Base-by-base conservation (phyloP, 2,797 vertebrate species). In the Lutjanus argentimaculatus region DNA sequence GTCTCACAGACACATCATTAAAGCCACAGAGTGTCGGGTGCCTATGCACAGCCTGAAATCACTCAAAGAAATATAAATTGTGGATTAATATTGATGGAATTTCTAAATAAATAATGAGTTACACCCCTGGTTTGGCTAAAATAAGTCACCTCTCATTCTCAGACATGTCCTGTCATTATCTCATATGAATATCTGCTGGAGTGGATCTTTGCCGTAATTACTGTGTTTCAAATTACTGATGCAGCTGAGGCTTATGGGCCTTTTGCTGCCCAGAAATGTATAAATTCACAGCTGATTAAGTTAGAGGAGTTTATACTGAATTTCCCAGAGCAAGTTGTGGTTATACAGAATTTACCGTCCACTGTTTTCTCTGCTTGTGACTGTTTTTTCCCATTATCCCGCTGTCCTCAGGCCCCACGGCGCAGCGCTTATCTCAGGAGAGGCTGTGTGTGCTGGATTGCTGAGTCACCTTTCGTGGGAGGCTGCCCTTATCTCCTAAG, bases 391-490 rank as follows among this genome's bases (percentile, higher is more conserved):
- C 93, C 85, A 87, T 80, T 82, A 89, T 94, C 93, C 94, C 92
- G 6, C 80, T 67, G 82, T 77, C 69, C 74, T 62, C 80, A 63
- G 84, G 89, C 91, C 91, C 81, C 86, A 40, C 81, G 67, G 81
- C 69, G 80, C 8, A 36, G 43, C 82, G 56, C 85, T 93, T 95
- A 95, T 95, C 95, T 95, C 89, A 89, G 93, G 92, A 94, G 92
- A 89, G 78, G 91, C 83, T 78, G 86, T 67, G 72, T 87, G 84
- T 62, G 78, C 77, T 90, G 90, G 91, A 93, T 85, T 94, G 95
- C 95, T 96, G 95, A 96, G 95, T 96, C 95, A 96, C 94, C 91
- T 95, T 93, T 85, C 85, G 77, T 82, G 85, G 94, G 92, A 95
- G 92, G 91, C 74, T 79, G 75, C 92, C 78, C 95, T 96, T 96